Evolutionary conservation across 2,113 vertebrate species (phyloP).

Genomic region (Mesembrinibis cayennensis): DNA sequence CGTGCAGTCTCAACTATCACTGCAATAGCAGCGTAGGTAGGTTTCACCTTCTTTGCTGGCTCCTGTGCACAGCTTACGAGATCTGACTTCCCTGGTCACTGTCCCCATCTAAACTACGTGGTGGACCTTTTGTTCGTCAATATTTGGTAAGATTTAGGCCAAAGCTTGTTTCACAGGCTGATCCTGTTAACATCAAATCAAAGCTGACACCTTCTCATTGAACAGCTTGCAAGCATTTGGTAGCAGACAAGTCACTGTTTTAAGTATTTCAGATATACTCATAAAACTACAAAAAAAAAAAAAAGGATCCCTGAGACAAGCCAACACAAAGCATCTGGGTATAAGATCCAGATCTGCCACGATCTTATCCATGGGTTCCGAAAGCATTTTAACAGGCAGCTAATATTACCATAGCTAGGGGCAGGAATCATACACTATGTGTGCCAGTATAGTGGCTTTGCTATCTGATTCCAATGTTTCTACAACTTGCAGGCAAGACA

Average conservation of each 20-base stretch:
- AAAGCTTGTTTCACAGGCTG: background rate
- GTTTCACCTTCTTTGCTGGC: background rate
- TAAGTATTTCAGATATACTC: background rate
- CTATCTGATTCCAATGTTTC: background rate
- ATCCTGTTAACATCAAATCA: background rate
- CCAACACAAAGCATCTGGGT: background rate
- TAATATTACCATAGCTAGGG: background rate
- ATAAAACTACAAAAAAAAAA: too few relatives aligned
- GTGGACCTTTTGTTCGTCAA: background rate
- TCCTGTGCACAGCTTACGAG: background rate
- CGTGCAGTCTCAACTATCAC: accelerated
- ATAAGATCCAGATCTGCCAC: background rate
- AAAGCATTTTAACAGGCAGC: background rate
- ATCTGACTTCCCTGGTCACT: background rate
- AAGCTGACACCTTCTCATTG: background rate
- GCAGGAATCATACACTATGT: background rate
- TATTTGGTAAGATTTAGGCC: background rate
- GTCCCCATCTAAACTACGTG: background rate
- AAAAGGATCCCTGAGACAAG: background rate
- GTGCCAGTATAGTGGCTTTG: background rate
- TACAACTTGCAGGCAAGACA: background rate
- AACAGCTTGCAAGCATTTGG: background rate
- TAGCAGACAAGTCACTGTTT: background rate
- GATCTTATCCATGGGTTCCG: background rate
- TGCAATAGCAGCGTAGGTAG: accelerated